Base-by-base conservation (phyloP, 2,113 vertebrate species). In the Poeciliopsis prolifica region DNA sequence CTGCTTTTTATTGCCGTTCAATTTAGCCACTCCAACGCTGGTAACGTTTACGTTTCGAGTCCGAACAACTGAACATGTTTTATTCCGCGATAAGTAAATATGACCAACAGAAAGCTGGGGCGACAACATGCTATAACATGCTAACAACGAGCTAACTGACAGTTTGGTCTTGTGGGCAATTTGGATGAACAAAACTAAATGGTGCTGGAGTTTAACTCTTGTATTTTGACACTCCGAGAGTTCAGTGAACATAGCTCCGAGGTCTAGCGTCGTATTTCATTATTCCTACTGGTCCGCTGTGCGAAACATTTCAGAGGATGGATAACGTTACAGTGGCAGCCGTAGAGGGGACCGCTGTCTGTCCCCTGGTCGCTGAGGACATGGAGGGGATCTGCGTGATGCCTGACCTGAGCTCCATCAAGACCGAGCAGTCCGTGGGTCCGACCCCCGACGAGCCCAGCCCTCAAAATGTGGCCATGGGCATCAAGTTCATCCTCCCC, bases 401-500 rank as follows among this genome's bases (percentile, higher is more conserved):
- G 66, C 92, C 96, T 0, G 94, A 96, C 65, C 91, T 97, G 92
- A 92, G 94, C 0, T 91, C 95, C 67, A 95, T 99, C 65, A 99
- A 99, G 91, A 94, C 96, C 22, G 98, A 99, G 70, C 96, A 96
- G 74, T 94, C 95, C 12, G 89, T 95, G 30, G 95, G 95, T 17
- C 69, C 88, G 0, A 88, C 85, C 68, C 68, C 93, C 15, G 91
- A 87, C 5, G 87, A 91, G 70, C 35, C 83, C 0, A 73, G 92
- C 1, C 84, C 95, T 13, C 98, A 96, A 87, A 96, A 95, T 30
- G 95, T 97, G 37, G 88, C 97, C 78, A 97, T 99, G 98, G 97
- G 97, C 67, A 98, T 98, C 93, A 99, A 99, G 70, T 98, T 98
- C 90, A 98, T 99, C 75, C 86, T 99, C 79, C 98, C 98, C 42